Conservation (phyloP, 2,888 invertebrate genomes). For the Halictus quadricinctus region DNA sequence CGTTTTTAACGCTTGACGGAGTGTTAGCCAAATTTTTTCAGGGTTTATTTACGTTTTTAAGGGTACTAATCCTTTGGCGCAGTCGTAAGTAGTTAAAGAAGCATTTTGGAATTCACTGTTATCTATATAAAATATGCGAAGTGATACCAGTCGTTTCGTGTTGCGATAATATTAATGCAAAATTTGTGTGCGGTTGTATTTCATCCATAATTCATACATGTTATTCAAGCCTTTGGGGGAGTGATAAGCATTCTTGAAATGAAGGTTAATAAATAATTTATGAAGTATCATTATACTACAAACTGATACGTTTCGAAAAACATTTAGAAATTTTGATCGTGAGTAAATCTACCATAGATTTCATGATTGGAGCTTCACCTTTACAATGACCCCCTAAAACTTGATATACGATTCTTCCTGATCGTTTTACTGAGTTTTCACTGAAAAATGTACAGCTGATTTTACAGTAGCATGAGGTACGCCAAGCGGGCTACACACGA, state of each 20-base stretch:
- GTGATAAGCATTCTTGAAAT: not conserved
- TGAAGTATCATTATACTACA: not conserved
- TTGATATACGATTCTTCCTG: not conserved
- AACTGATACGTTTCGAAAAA: not conserved
- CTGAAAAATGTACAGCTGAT: not conserved
- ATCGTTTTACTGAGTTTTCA: not conserved
- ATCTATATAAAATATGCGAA: not conserved
- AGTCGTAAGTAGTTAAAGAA: not conserved
- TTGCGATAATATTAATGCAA: no score
- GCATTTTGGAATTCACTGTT: not conserved
- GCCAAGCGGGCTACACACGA: not conserved
- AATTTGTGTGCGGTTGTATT: not conserved
- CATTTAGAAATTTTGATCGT: not conserved
- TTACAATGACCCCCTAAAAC: not conserved
- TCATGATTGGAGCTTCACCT: not conserved
- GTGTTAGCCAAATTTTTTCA: not conserved
- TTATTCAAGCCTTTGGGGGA: not conserved
- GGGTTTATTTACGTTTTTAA: not conserved
- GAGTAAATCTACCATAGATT: not conserved
- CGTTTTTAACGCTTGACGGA: not conserved
- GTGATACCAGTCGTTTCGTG: no score
- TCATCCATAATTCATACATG: not conserved
- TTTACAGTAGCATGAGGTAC: not conserved
- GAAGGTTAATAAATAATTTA: not conserved
- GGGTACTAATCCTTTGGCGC: not conserved